Evolutionary conservation across 1,140 invertebrate species (phyloP).

Genomic region (Zaprionus camerounensis): DNA sequence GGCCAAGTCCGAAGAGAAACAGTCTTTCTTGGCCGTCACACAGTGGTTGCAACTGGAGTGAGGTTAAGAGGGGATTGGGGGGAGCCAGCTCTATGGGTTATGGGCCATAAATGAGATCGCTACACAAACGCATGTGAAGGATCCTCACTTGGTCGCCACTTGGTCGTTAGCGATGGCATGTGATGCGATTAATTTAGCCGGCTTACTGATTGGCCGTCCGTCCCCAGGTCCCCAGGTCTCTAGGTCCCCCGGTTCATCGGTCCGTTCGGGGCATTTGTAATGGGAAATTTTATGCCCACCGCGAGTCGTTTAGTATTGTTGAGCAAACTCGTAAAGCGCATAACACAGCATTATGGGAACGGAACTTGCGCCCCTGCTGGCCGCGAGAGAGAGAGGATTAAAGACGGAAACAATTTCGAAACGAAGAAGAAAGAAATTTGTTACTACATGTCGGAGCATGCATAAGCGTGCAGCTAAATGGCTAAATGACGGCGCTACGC

Average conservation of each 20-base stretch:
- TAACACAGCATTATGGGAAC: slow-evolving; percentile 59
- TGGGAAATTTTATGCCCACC: slow-evolving; percentile 69
- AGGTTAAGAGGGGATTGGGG: background rate
- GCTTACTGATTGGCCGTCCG: slow-evolving; percentile 68
- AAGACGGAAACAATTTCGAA: slow-evolving; percentile 51
- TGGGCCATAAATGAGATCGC: slow-evolving; percentile 79
- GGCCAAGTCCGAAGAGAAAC: slow-evolving; percentile 2
- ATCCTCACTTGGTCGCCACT: slow-evolving; percentile 45
- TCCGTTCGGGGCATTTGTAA: slow-evolving; percentile 53
- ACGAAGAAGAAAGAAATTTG: slow-evolving; percentile 57
- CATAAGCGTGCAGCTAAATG: slow-evolving; percentile 3
- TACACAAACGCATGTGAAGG: slow-evolving; percentile 64
- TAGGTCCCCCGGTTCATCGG: too few species aligned
- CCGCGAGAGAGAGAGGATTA: slow-evolving; percentile 40
- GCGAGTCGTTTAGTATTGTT: slow-evolving; percentile 73
- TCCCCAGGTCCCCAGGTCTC: background rate
- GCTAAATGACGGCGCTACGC: slow-evolving; percentile 17
- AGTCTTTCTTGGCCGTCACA: slow-evolving; percentile 10
- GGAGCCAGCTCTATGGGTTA: slow-evolving; percentile 69
- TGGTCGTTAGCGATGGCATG: slow-evolving; percentile 37
- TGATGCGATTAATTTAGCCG: slow-evolving; percentile 77
- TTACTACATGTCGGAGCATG: slow-evolving; percentile 32
- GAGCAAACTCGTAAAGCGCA: slow-evolving; percentile 73
- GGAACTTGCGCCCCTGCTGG: slow-evolving; percentile 65
- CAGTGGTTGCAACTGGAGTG: slow-evolving; percentile 23